Base-by-base conservation (phyloP, 2,888 invertebrate species). In the Orchesella flavescens region DNA sequence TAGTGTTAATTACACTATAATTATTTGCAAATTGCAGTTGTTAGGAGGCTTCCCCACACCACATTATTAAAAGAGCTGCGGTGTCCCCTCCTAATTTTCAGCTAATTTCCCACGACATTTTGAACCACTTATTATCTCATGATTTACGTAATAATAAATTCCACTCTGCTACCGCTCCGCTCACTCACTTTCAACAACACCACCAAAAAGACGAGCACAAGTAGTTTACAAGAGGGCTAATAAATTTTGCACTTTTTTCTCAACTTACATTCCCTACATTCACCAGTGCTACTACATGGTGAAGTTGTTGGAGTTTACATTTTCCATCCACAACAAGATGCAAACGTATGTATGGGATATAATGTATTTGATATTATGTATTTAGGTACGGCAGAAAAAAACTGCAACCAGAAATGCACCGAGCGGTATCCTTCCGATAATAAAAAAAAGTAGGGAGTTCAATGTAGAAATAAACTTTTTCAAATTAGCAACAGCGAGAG, bases 71-170 rank as follows among this genome's bases (percentile, higher is more conserved):
- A 34, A 34, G 34, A 34, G 53, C 24, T 65, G 66, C 55, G 55
- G 44, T 59, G 63, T 73, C 73, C 23, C 69, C 55, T 74, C 68
- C 57, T 71, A 81, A 75, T 82, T 82, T 76, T 76, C 82, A 75
- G 82, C 75, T 82, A 76, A 82, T 82, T 76, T 82, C 82, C 82
- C 82, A 76, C 82, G 82, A 82, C 82, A 82, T 82, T 76, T 76
- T 82, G 71, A 82, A 76, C 71, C 82, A 82, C 76, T 82, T 82
- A 82, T 76, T 76, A 71, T 61, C 76, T 65, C 82, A 82, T 82
- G 76, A 81, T 81, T 81, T 76, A 82, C 76, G 82, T 82, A 82
- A 75, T 76, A 82, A 81, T 80, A 82, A 82, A 76, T 76, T 82
- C 82, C 82, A 57, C 76, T 65, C 63, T 71, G 53, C 76, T 69